Conservation (phyloP, 2,888 invertebrate genomes). For the Epirrita christyi region DNA sequence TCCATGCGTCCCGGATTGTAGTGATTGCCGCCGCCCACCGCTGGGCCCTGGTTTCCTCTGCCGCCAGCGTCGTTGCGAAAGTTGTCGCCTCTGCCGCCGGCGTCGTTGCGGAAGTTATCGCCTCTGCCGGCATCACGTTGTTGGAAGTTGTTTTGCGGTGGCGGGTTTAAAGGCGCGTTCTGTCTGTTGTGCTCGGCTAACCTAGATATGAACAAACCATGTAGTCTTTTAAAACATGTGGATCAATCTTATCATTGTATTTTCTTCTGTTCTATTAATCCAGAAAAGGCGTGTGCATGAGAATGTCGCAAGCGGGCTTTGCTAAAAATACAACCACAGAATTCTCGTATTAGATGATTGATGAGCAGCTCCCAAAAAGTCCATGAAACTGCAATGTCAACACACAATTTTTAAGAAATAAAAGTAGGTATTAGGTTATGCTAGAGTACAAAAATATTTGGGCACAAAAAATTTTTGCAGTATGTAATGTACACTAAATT, state of each 20-base stretch:
- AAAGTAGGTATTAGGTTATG: no score
- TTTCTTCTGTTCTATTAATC: neutral
- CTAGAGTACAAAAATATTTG: no score
- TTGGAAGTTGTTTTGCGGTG: slow-evolving; percentile 45
- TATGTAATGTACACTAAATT: no score
- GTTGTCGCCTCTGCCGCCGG: slow-evolving; percentile 34
- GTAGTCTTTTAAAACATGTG: neutral
- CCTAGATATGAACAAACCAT: slow-evolving; percentile 45
- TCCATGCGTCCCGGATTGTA: slow-evolving; percentile 65
- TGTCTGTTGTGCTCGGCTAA: slow-evolving; percentile 76
- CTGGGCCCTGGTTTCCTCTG: neutral
- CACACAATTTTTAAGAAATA: no score
- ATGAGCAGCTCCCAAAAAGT: neutral
- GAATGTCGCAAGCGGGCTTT: neutral
- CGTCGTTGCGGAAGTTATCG: slow-evolving; percentile 25
- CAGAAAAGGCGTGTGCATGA: neutral
- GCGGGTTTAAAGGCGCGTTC: slow-evolving; percentile 50
- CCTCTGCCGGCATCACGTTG: slow-evolving; percentile 46
- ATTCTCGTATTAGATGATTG: neutral
- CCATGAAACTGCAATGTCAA: slow-evolving; percentile 1
- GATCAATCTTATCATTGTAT: neutral
- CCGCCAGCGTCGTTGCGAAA: neutral
- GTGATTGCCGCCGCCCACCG: slow-evolving; percentile 22
- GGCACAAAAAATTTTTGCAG: no score
- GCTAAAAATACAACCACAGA: neutral